Percentiles rank a stretch among this genome's conserved stretches.
Evolutionary conservation across 2,113 vertebrate species (phyloP).

Genomic region (Myotis davidii): DNA sequence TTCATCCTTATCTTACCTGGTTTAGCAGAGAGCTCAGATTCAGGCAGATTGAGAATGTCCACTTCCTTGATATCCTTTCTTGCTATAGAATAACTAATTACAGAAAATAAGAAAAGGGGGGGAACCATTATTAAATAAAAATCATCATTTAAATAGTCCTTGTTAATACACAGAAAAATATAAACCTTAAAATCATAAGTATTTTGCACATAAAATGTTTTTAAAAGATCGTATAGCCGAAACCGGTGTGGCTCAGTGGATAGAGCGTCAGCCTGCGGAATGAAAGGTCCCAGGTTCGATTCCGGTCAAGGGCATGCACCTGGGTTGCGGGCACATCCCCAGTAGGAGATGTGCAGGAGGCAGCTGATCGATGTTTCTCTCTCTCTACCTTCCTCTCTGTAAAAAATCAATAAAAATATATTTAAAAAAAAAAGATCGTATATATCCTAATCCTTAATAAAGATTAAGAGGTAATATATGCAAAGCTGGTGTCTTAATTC

Average conservation of each 20-base stretch:
- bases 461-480: background rate
- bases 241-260: too few relatives aligned
- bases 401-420: too few relatives aligned
- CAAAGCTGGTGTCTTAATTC: constrained; percentile 34
- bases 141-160: background rate
- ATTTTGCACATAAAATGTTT: constrained; percentile 27
- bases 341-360: too few relatives aligned
- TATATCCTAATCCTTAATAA: constrained; percentile 1
- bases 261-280: too few relatives aligned
- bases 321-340: too few relatives aligned
- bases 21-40: constrained; percentile 87
- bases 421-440: background rate
- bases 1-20: constrained; percentile 88
- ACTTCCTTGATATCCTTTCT: constrained; percentile 92
- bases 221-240: background rate
- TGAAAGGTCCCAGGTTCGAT: too few relatives aligned
- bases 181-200: constrained; percentile 26
- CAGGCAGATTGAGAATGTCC: constrained; percentile 85
- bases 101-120: constrained; percentile 54
- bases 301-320: too few relatives aligned
- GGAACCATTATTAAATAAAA: constrained; percentile 49
- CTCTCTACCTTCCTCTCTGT: too few relatives aligned
- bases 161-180: background rate
- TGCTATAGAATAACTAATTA: constrained; percentile 90
- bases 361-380: too few relatives aligned